Conservation (phyloP, 2,113 vertebrate genomes). For the Arvicanthis niloticus region DNA sequence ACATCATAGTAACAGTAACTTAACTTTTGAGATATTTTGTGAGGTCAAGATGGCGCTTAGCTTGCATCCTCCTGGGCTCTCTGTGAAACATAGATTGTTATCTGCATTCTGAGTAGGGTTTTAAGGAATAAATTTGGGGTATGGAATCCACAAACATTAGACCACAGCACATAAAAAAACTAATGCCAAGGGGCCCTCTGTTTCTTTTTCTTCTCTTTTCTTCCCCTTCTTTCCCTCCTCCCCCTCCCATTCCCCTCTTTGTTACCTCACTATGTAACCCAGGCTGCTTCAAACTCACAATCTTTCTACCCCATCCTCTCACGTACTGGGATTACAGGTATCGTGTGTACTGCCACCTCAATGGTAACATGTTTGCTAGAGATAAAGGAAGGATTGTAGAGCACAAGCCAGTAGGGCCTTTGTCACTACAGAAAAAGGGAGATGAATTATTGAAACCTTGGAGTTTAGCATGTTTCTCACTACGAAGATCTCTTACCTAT, state of each 20-base stretch:
- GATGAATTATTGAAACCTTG: conserved; percentile 31
- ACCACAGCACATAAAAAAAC: not conserved
- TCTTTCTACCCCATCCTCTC: not conserved
- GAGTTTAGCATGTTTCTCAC: conserved; percentile 50
- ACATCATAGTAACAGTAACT: not conserved
- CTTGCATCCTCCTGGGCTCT: not conserved
- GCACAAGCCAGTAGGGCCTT: not conserved
- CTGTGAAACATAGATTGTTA: not conserved
- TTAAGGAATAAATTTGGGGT: not conserved
- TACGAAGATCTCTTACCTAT: not conserved
- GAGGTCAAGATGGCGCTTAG: not conserved
- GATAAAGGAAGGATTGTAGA: not conserved
- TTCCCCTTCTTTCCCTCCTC: not conserved
- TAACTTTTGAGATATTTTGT: not conserved
- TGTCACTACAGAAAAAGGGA: not conserved
- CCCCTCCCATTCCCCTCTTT: not conserved
- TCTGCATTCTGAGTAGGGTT: not conserved
- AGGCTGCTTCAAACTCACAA: not conserved
- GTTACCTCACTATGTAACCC: not conserved
- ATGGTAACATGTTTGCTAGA: not conserved
- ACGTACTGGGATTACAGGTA: not conserved
- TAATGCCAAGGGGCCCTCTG: not conserved
- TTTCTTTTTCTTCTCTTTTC: not conserved
- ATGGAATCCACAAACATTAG: not conserved
- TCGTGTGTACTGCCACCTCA: not conserved